Evolutionary conservation across 2,888 invertebrate genomes (phyloP).

Genomic region (Ceratothoa steindachneri): DNA sequence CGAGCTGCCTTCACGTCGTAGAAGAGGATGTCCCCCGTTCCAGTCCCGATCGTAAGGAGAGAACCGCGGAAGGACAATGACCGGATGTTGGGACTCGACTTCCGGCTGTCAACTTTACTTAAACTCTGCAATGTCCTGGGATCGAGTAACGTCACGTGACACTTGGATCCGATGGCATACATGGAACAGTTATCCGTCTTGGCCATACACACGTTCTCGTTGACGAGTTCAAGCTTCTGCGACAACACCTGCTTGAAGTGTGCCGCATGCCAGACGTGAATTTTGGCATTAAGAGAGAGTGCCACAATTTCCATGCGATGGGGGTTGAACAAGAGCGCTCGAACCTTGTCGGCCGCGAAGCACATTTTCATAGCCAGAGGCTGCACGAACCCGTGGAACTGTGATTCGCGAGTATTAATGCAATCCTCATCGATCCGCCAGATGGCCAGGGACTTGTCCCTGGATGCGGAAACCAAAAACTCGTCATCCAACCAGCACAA

Average conservation of each 20-base stretch:
- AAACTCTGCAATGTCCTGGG: slow-evolving; percentile 70
- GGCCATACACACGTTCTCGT: slow-evolving; percentile 89
- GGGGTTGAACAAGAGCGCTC: slow-evolving; percentile 82
- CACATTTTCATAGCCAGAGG: slow-evolving; percentile 74
- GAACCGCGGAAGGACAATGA: slow-evolving; percentile 87
- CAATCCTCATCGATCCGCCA: slow-evolving; percentile 70
- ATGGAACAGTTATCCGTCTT: slow-evolving; percentile 73
- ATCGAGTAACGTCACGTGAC: slow-evolving; percentile 83
- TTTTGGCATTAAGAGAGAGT: slow-evolving; percentile 84
- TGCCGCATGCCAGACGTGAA: slow-evolving; percentile 82
- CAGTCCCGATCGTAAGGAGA: slow-evolving; percentile 88
- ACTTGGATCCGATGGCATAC: slow-evolving; percentile 90
- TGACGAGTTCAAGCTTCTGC: slow-evolving; percentile 77
- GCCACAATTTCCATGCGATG: slow-evolving; percentile 83
- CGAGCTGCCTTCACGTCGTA: slow-evolving; percentile 87
- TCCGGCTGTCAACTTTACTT: slow-evolving; percentile 62
- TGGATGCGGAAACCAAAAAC: slow-evolving; percentile 86
- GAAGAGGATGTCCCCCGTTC: slow-evolving; percentile 84
- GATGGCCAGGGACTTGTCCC: slow-evolving; percentile 83
- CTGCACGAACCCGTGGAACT: slow-evolving; percentile 57
- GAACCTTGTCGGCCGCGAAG: slow-evolving; percentile 69
- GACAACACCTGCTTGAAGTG: slow-evolving; percentile 64
- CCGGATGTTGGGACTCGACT: slow-evolving; percentile 79
- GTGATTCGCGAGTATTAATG: slow-evolving; percentile 3
- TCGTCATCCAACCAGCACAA: slow-evolving; percentile 95